Base-by-base conservation (phyloP, 2,113 vertebrate species). In the Benitochromis conjunctus region DNA sequence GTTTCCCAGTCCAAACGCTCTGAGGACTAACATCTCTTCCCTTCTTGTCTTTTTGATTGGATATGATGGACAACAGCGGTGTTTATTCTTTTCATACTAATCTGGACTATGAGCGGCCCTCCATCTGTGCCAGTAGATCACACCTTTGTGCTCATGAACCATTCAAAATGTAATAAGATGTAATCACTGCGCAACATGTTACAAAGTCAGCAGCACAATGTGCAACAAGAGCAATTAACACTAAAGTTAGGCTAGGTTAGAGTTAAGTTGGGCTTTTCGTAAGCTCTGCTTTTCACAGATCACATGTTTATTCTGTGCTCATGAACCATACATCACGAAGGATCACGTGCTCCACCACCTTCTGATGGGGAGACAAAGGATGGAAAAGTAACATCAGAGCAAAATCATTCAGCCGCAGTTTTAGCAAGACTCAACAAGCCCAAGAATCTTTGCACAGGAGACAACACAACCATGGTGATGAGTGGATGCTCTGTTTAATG, bases 131-230 rank as follows among this genome's bases (percentile, higher is more conserved):
- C 62, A 21, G 5, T 41, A 14, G 11, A 8, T 41, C 4, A 7
- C 62, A 66, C 36, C 62, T 41, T 66, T 66, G 62, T 66, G 36
- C n/a, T 41, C 62, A 21, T 66, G 21, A 66, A 66, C 34, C 62
- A 0, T 66, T 66, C 1, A 1, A 66, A 66, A 64, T 38, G 2
- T 13, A 36, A 43, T 43, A 13, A 4, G 5, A n/a, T n/a, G n/a
- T n/a, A n/a, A n/a, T n/a, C n/a, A n/a, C 4, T 2, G 18, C 12
- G 31, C 10, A 64, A 10, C 6, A 0, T 38, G 0, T 38, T 21
- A 13, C 60, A 38, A 0, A 64, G 31, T 64, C 31, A 0, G 31
- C 31, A 64, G 60, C 18, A 13, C 8, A 9, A 36, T 38, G 9
- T 38, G 36, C 36, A 38, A 10, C 36, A 38, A 9, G 36, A 36